Evolutionary conservation across 2,797 vertebrate species (phyloP).

Genomic region (Sphenopsis melanotis): DNA sequence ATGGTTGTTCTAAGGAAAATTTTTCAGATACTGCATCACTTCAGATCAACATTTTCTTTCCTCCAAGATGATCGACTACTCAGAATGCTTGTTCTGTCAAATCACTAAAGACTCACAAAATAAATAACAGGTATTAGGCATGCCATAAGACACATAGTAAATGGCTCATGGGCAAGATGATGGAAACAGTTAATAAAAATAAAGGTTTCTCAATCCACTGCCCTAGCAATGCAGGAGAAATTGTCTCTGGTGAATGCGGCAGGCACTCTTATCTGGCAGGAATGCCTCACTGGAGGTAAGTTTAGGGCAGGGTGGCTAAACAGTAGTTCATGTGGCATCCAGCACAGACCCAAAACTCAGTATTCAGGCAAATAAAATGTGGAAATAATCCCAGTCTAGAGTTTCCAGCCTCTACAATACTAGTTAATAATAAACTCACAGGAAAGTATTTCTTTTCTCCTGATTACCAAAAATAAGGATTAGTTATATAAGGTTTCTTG

Average conservation of each 20-base stretch:
- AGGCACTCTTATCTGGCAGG: not conserved
- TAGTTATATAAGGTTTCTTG: not conserved
- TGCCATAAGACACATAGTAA: not conserved
- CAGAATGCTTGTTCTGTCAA: not conserved
- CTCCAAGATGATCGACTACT: not conserved
- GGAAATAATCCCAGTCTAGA: not conserved
- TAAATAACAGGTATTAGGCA: not conserved
- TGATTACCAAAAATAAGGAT: not conserved
- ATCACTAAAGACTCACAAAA: not conserved
- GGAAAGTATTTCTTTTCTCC: slow-evolving; percentile 1
- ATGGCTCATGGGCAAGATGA: not conserved
- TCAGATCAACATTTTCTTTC: not conserved
- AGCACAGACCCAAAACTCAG: not conserved
- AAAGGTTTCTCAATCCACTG: not conserved
- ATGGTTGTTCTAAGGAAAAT: not conserved
- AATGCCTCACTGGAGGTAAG: not conserved
- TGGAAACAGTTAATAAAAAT: not conserved
- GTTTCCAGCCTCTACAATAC: not conserved
- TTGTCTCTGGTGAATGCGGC: not conserved
- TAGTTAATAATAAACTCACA: not conserved
- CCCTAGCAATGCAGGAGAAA: not conserved
- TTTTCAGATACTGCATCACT: not conserved
- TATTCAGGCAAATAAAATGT: not conserved
- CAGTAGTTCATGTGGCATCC: rapidly evolving
- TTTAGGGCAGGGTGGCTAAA: not conserved